Conservation (phyloP, 1,140 invertebrate genomes). For the Maconellicoccus hirsutus region DNA sequence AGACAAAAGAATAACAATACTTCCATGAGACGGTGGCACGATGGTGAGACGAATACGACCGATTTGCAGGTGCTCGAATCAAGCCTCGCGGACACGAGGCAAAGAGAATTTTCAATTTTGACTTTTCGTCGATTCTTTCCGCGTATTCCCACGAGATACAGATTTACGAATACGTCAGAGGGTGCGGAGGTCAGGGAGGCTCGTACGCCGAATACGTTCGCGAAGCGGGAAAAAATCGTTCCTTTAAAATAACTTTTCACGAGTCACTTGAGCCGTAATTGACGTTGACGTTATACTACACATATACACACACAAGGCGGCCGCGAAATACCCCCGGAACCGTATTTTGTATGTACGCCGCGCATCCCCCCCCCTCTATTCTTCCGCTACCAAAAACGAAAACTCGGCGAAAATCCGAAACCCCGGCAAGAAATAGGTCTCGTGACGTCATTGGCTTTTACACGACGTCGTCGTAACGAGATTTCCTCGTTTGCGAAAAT, state of each 20-base stretch:
- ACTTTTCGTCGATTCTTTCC: slow-evolving; percentile 10
- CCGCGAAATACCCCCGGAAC: neutral
- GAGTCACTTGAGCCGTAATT: slow-evolving; percentile 18
- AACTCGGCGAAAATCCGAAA: no score
- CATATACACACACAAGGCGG: neutral
- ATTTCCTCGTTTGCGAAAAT: slow-evolving; percentile 10
- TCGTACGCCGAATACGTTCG: neutral
- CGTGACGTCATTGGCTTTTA: neutral
- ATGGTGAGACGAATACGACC: no score
- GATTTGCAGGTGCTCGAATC: no score
- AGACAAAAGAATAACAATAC: no score
- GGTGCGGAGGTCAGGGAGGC: no score
- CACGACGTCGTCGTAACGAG: neutral
- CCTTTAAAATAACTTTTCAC: slow-evolving; percentile 13
- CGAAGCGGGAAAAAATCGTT: slow-evolving; percentile 14
- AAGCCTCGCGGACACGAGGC: no score
- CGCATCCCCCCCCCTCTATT: no score
- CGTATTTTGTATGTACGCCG: neutral
- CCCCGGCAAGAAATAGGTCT: neutral
- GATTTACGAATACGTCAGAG: neutral
- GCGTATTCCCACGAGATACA: neutral
- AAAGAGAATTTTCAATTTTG: slow-evolving; percentile 13
- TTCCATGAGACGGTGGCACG: no score
- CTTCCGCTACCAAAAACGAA: no score
- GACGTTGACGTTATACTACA: neutral